Conservation (phyloP, 2,797 vertebrate species). For the Enteromius treurensis region DNA sequence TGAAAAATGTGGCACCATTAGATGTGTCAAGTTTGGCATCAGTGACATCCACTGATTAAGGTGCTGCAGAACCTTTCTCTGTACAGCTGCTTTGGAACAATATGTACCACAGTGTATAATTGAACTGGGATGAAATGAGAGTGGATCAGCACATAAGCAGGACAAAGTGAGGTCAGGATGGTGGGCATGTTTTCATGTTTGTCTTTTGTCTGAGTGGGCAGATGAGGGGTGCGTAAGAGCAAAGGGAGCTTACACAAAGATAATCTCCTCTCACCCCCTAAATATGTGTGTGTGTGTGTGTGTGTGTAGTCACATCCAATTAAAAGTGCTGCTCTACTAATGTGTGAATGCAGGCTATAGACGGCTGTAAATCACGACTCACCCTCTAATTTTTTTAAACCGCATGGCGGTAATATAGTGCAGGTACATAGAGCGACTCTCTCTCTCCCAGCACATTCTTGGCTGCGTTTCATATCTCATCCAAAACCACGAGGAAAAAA, state of each 20-base stretch:
- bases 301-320: constrained; percentile 24
- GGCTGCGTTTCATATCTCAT: constrained; percentile 30
- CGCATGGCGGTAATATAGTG: constrained; percentile 16
- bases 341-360: constrained; percentile 26
- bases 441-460: constrained; percentile 12
- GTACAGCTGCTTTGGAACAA: constrained; percentile 4
- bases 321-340: not conserved
- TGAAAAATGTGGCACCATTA: not conserved
- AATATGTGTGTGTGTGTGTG: not conserved
- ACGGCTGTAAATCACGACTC: constrained; percentile 21
- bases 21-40: not conserved
- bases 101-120: not conserved
- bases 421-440: not conserved
- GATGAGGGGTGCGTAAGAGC: constrained; percentile 11
- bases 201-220: constrained; percentile 7
- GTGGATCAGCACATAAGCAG: constrained; percentile 3
- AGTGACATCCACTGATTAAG: not conserved
- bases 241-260: constrained; percentile 8
- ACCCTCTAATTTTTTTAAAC: not conserved
- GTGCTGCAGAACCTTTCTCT: not conserved
- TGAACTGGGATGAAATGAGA: not conserved
- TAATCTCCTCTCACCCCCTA: not conserved
- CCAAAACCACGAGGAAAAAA: constrained; percentile 13
- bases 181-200: not conserved
- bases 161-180: not conserved